Conservation (phyloP, 1,140 invertebrate genomes). For the Drosophila teissieri region DNA sequence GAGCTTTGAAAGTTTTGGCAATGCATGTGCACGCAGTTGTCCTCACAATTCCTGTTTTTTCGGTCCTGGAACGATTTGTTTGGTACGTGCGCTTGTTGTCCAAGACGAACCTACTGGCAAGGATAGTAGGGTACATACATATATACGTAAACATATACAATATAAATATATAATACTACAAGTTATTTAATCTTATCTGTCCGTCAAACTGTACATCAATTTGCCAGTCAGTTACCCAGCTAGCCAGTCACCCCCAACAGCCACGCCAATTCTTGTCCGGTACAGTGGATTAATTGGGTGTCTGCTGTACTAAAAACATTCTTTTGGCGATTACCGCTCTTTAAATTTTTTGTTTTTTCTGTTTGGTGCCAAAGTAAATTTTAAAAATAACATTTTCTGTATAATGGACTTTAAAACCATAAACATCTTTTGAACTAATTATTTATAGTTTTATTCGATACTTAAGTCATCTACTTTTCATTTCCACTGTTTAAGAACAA, state of each 20-base stretch:
- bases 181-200: constrained; percentile 84
- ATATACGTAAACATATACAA: constrained; percentile 39
- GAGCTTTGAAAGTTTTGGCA: constrained; percentile 55
- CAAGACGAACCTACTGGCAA: constrained; percentile 15
- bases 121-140: constrained; percentile 22
- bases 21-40: constrained; percentile 53
- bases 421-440: too few species aligned
- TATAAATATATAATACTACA: constrained; percentile 58
- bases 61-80: constrained; percentile 48
- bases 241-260: constrained; percentile 33
- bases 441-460: too few species aligned
- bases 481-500: constrained; percentile 27
- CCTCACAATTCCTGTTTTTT: constrained; percentile 16
- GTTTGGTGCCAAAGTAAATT: too few species aligned
- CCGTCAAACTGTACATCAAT: constrained; percentile 82
- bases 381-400: too few species aligned
- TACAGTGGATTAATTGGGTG: constrained; percentile 5
- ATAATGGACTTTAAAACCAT: too few species aligned
- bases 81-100: constrained; percentile 65
- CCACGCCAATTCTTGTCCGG: constrained; percentile 26
- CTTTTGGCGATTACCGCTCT: too few species aligned
- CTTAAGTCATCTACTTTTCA: neutral
- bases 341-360: too few species aligned
- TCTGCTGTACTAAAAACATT: too few species aligned
- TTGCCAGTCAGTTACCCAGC: constrained; percentile 64